Conservation (phyloP, 2,888 invertebrate species). For the Gasteruption jaculator region DNA sequence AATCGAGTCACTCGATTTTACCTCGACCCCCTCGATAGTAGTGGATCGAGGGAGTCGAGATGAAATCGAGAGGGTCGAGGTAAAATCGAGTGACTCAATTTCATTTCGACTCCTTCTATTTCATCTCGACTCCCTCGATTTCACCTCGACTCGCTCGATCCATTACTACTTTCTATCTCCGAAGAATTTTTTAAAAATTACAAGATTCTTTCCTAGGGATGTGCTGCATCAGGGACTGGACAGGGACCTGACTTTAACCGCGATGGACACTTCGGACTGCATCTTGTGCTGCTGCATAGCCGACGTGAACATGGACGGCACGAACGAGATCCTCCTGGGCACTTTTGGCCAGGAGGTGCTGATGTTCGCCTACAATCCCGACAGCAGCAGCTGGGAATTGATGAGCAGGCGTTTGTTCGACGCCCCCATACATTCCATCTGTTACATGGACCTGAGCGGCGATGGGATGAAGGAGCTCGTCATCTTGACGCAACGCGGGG, state of each 20-base stretch:
- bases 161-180: no score
- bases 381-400: conserved; percentile 53
- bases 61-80: no score
- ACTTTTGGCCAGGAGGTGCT: conserved; percentile 63
- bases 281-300: conserved; percentile 61
- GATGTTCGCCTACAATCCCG: conserved; percentile 52
- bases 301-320: conserved; percentile 69
- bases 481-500: conserved; percentile 62
- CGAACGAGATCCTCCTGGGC: conserved; percentile 65
- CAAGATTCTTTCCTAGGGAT: conserved; percentile 47
- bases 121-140: no score
- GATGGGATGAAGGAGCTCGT: conserved; percentile 65
- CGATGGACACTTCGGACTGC: conserved; percentile 58
- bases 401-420: conserved; percentile 57
- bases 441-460: conserved; percentile 61
- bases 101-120: no score
- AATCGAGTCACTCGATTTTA: no score
- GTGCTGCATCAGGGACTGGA: conserved; percentile 53
- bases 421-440: conserved; percentile 60
- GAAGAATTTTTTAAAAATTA: conserved; percentile 7
- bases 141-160: no score
- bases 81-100: no score
- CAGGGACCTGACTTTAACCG: conserved; percentile 49
- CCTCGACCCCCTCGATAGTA: no score
- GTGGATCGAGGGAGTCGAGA: no score